These are phyloP conservation scores for Pseudois nayaur DNA, from an alignment of 2,113 vertebrate species.

Conservation along the genomic window DNA sequence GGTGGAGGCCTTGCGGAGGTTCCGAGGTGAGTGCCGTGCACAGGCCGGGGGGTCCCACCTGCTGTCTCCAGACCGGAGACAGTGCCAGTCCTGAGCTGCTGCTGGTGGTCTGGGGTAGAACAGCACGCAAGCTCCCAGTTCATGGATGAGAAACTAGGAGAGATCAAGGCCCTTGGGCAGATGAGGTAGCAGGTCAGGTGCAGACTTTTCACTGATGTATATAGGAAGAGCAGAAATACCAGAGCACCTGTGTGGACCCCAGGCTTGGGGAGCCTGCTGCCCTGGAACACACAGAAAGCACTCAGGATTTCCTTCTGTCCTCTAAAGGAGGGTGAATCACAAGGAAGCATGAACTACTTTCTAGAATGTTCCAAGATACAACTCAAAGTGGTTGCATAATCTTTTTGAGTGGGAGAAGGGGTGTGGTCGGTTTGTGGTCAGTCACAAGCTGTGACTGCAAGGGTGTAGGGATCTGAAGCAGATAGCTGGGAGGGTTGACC, in stretches of 20 bases:
- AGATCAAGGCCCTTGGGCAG: background rate
- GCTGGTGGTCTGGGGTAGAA: background rate
- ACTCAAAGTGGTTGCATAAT: background rate
- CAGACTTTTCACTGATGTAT: background rate
- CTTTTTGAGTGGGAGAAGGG: background rate
- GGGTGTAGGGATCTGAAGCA: background rate
- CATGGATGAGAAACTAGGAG: too few species aligned
- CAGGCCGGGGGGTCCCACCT: background rate
- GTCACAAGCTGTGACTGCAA: background rate
- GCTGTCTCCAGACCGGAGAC: background rate
- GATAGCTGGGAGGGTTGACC: background rate
- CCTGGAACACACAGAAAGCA: background rate
- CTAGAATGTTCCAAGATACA: background rate
- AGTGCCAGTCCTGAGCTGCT: background rate
- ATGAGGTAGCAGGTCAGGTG: background rate
- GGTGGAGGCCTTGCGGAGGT: conserved; percentile 62
- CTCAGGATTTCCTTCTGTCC: background rate
- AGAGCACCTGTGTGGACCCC: background rate
- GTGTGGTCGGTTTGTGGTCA: background rate
- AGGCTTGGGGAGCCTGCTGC: background rate
- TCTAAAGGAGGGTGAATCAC: background rate
- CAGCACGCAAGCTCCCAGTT: background rate
- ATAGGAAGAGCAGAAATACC: background rate
- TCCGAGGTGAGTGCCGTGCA: conserved; percentile 50
- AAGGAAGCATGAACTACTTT: background rate